Conservation (phyloP, 2,888 invertebrate genomes). For the Norana najaformis region DNA sequence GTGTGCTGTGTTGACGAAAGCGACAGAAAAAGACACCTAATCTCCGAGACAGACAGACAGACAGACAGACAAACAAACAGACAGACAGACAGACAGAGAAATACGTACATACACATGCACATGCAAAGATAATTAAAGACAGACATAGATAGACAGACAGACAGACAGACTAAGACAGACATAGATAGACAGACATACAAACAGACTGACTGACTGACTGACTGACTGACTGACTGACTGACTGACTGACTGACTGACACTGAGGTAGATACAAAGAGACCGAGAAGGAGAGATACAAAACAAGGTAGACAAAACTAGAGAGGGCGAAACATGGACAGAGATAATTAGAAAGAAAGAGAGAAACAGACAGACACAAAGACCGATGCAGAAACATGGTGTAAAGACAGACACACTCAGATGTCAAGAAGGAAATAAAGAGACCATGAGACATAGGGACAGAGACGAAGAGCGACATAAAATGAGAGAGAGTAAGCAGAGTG, state of each 20-base stretch:
- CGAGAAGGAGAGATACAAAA: too few relatives aligned
- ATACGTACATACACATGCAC: too few relatives aligned
- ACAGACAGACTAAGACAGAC: too few relatives aligned
- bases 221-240: too few relatives aligned
- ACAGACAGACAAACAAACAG: constrained; percentile 22
- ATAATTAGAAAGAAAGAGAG: neutral
- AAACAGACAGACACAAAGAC: neutral
- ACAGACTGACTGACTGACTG: too few relatives aligned
- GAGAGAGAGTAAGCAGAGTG: too few relatives aligned
- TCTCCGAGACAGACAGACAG: constrained; percentile 25
- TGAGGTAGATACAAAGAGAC: neutral
- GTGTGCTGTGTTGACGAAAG: neutral
- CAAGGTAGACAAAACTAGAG: neutral
- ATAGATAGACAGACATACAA: neutral
- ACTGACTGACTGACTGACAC: too few relatives aligned
- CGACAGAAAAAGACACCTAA: constrained; percentile 10
- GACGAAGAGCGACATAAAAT: neutral
- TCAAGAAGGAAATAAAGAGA: neutral
- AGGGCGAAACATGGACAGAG: neutral
- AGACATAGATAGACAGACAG: too few relatives aligned
- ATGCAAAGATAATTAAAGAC: too few relatives aligned
- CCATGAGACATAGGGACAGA: too few relatives aligned
- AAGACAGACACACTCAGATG: too few relatives aligned
- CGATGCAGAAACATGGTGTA: neutral
- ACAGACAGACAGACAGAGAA: constrained; percentile 9